A percentile compares a stretch with the other conserved stretches of the same genome.
phyloP scores from a whole-genome alignment of 1,140 invertebrate genomes.

The Procambarus clarkii region DNA sequence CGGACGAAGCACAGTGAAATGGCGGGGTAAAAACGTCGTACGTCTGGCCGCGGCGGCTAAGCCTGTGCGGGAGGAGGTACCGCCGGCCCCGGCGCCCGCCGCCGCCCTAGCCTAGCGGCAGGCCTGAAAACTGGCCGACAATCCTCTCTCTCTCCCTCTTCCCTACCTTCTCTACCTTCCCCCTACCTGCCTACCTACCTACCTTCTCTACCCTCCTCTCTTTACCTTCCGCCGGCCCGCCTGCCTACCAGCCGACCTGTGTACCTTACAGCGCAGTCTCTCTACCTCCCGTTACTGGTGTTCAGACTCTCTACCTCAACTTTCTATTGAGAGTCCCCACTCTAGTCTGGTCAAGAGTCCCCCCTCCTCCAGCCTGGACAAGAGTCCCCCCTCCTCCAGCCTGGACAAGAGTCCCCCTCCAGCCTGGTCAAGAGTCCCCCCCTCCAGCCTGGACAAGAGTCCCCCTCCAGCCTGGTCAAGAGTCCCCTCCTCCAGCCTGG shows the following conservation, averaged over 20 bases:
- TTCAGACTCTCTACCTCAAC: background rate
- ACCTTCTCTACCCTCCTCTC: too few relatives aligned
- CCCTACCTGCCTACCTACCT: background rate
- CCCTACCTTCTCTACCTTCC: background rate
- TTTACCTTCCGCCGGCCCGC: too few relatives aligned
- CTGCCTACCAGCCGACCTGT: too few relatives aligned
- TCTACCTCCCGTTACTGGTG: background rate
- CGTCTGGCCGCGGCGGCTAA: background rate
- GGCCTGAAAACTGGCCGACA: background rate
- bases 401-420: background rate
- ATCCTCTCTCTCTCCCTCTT: background rate
- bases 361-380: background rate
- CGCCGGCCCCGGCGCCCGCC: background rate
- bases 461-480: background rate
- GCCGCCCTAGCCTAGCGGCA: slow-evolving; percentile 4
- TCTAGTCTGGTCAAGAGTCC: background rate
- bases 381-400: background rate
- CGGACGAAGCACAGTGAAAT: background rate
- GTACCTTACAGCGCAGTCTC: background rate
- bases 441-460: background rate
- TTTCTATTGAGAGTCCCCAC: too few relatives aligned
- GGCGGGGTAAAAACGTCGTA: background rate
- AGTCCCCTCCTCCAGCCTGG: background rate
- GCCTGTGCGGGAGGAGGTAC: slow-evolving; percentile 24
- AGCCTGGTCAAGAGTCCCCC: background rate